phyloP scores from a whole-genome alignment of 2,113 vertebrate species.

The Cephalopterus ornatus region DNA sequence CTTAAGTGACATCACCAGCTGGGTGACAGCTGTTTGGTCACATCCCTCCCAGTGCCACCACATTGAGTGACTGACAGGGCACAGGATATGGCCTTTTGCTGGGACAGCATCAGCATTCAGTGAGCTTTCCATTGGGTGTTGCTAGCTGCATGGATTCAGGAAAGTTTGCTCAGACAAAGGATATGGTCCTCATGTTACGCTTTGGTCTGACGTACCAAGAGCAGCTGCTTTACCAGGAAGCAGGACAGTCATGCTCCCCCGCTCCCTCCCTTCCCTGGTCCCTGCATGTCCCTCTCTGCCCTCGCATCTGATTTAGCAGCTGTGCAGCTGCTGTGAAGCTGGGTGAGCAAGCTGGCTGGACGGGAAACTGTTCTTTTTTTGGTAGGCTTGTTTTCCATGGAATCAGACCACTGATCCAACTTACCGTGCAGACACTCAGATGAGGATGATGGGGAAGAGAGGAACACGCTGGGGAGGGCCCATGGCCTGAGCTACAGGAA shows the following conservation, averaged over 20 bases:
- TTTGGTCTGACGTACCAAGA: neutral
- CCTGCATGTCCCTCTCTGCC: neutral
- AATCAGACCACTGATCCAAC: neutral
- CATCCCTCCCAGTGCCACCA: neutral
- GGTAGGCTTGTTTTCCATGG: neutral
- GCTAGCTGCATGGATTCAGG: neutral
- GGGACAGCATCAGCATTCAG: neutral
- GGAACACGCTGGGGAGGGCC: neutral
- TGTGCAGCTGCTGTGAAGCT: neutral
- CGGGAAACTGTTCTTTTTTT: neutral
- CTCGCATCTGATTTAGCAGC: neutral
- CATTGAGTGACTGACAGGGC: neutral
- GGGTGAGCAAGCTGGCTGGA: neutral
- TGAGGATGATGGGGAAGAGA: neutral
- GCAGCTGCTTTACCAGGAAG: neutral
- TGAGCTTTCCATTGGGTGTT: neutral
- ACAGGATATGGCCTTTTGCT: neutral
- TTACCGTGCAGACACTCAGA: neutral
- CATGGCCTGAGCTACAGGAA: neutral
- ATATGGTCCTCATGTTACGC: neutral
- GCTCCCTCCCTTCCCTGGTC: neutral
- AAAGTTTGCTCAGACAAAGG: neutral
- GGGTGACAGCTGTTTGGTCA: neutral
- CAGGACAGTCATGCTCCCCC: accelerated
- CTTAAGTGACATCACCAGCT: neutral